These are phyloP conservation scores for Epinephelus fuscoguttatus DNA, from an alignment of 2,113 vertebrate species.

Conservation along the genomic window DNA sequence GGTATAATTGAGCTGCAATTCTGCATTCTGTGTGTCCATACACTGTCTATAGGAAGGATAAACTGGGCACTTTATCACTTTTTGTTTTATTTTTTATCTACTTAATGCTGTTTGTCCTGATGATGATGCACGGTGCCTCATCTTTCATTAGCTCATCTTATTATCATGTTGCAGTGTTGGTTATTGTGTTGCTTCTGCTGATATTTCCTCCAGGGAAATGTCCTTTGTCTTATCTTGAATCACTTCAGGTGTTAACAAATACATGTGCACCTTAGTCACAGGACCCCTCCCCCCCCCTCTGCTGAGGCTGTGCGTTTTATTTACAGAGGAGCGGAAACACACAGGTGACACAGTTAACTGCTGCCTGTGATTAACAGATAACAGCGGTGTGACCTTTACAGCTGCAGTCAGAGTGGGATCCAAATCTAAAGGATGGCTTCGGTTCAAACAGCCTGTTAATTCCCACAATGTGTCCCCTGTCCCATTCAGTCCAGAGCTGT, in stretches of 20 bases:
- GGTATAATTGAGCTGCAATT: too few species aligned
- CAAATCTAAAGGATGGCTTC: slow-evolving; percentile 63
- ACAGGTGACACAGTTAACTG: slow-evolving; percentile 64
- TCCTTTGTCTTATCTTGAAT: background rate
- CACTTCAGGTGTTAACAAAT: slow-evolving; percentile 6
- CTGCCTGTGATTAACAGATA: slow-evolving; percentile 68
- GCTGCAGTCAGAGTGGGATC: slow-evolving; percentile 36
- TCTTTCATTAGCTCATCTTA: background rate
- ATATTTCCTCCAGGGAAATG: background rate
- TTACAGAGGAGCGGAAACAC: slow-evolving; percentile 38
- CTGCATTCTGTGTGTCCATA: too few species aligned
- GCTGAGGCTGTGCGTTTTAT: background rate
- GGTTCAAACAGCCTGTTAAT: slow-evolving; percentile 73
- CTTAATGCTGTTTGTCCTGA: background rate
- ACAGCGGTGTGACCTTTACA: slow-evolving; percentile 74
- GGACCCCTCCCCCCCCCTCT: background rate
- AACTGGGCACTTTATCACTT: background rate
- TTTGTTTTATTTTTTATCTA: background rate
- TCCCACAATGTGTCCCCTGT: slow-evolving; percentile 79
- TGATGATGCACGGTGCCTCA: background rate
- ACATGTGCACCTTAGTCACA: background rate
- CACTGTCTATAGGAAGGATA: background rate
- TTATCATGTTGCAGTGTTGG: background rate
- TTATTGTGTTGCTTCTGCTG: background rate
- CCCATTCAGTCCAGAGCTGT: slow-evolving; percentile 57